Conservation (phyloP, 2,888 invertebrate genomes). For the Drosophila siamana region DNA sequence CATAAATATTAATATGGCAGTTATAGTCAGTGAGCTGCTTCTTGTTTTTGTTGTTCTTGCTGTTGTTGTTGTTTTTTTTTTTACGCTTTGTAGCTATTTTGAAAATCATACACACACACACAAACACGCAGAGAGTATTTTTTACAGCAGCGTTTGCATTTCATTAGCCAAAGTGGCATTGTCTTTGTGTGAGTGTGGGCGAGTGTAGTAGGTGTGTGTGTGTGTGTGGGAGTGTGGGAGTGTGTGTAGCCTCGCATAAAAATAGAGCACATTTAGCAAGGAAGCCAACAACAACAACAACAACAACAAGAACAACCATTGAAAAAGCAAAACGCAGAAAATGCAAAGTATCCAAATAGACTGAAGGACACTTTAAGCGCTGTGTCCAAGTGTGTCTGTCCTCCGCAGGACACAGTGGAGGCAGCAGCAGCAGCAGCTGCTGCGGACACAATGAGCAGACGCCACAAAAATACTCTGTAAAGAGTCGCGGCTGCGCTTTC, state of each 20-base stretch:
- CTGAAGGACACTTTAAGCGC: conserved; percentile 76
- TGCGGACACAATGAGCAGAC: too few species aligned
- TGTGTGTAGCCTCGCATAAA: conserved; percentile 52
- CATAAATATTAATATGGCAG: conserved; percentile 75
- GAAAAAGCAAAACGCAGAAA: conserved; percentile 59
- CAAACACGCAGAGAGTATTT: conserved; percentile 26
- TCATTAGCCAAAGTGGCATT: conserved; percentile 80
- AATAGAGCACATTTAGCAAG: conserved; percentile 73
- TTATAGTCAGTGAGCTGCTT: conserved; percentile 33
- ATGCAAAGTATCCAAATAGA: conserved; percentile 81
- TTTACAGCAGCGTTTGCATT: conserved; percentile 72
- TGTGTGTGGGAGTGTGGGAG: conserved; percentile 31
- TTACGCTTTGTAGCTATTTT: conserved; percentile 58
- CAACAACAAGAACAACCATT: conserved; percentile 43
- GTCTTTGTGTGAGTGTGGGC: conserved; percentile 42
- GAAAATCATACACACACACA: conserved; percentile 30
- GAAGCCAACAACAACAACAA: conserved; percentile 47
- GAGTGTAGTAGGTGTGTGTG: conserved; percentile 2
- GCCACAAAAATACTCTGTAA: conserved; percentile 21
- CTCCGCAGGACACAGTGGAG: conserved; percentile 14
- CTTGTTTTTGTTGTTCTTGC: conserved; percentile 20
- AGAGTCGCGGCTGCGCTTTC: background rate
- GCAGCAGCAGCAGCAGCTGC: too few species aligned
- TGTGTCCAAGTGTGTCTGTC: conserved; percentile 69
- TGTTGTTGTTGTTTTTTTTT: conserved; percentile 14